Evolutionary conservation across 2,113 vertebrate genomes (phyloP).

Genomic region (Paracanthobrama guichenoti): DNA sequence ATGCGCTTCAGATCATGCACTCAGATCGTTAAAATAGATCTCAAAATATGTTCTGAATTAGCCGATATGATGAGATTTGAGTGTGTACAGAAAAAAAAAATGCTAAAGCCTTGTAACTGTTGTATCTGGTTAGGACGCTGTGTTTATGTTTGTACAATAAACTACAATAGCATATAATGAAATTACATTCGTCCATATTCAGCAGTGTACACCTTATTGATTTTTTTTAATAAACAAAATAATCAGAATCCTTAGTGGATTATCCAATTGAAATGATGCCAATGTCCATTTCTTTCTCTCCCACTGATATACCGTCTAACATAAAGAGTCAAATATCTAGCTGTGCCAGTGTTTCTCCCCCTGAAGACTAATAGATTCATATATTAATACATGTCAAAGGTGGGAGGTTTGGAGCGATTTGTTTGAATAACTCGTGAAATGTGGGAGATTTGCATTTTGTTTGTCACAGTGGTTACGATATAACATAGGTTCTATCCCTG

Average conservation of each 20-base stretch:
- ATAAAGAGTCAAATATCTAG: background rate
- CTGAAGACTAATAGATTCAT: slow-evolving; percentile 40
- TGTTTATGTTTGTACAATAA: slow-evolving; percentile 7
- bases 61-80: background rate
- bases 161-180: too few relatives aligned
- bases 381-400: slow-evolving; percentile 50
- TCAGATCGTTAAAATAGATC: too few relatives aligned
- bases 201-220: slow-evolving; percentile 2
- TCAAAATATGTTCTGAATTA: background rate
- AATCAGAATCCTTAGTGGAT: slow-evolving; percentile 2
- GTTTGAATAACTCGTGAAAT: slow-evolving; percentile 49
- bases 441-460: slow-evolving; percentile 46
- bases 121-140: background rate
- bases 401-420: slow-evolving; percentile 31
- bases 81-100: background rate
- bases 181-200: background rate
- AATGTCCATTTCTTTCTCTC: slow-evolving; percentile 15
- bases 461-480: background rate
- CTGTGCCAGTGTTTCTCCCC: slow-evolving; percentile 5
- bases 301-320: background rate
- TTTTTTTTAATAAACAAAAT: slow-evolving; percentile 27
- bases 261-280: slow-evolving; percentile 4
- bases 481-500: background rate
- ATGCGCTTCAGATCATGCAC: too few relatives aligned
- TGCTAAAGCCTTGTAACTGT: background rate